Conservation (phyloP, 1,140 invertebrate genomes). For the Agrypnia vestita region DNA sequence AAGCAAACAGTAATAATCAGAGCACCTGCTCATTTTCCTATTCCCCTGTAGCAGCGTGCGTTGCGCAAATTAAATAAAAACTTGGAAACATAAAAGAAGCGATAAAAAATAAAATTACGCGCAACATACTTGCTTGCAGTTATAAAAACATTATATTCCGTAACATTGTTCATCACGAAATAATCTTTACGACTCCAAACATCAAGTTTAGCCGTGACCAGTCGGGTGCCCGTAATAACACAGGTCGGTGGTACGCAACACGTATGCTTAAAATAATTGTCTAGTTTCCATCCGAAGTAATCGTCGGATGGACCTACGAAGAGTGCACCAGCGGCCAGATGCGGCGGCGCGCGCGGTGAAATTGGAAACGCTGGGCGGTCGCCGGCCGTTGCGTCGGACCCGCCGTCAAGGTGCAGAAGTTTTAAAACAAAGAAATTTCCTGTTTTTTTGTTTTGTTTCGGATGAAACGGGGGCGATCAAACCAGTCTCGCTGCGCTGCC, state of each 20-base stretch:
- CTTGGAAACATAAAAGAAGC: too few species aligned
- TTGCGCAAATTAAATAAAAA: neutral
- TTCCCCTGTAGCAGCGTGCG: neutral
- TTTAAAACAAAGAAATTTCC: constrained; percentile 44
- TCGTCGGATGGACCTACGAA: neutral
- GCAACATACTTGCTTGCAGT: neutral
- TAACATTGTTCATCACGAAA: constrained; percentile 13
- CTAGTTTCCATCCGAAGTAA: too few species aligned
- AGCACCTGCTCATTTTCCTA: neutral
- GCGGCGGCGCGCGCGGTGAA: neutral
- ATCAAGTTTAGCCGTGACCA: constrained; percentile 3
- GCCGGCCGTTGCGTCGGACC: neutral
- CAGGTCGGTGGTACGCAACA: neutral
- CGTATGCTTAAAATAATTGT: neutral
- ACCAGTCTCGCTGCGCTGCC: constrained; percentile 27
- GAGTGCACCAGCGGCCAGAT: neutral
- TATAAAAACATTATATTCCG: neutral
- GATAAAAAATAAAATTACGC: neutral
- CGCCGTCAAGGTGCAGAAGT: constrained; percentile 16
- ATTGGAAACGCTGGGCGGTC: neutral
- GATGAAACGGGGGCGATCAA: neutral
- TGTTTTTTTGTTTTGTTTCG: constrained; percentile 27
- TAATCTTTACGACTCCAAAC: constrained; percentile 6
- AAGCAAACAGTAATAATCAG: neutral
- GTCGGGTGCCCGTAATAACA: neutral